Evolutionary conservation across 2,113 vertebrate species (phyloP), one percentile per base, ranked within the genome.

Genomic region (Nanorana parkeri): DNA sequence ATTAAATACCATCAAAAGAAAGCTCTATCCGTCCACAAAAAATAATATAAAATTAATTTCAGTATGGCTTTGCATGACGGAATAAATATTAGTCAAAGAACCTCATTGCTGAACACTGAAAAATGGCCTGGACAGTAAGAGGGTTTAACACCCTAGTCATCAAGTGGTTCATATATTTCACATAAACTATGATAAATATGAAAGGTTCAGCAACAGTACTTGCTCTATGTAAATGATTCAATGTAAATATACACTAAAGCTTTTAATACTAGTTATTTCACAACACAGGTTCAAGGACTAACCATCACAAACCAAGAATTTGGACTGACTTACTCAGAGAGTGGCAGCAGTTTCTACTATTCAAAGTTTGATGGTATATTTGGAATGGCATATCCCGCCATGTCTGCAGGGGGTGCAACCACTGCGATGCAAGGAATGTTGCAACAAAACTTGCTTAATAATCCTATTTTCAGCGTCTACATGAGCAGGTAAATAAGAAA

Each of bases 271-370:
- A 17, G 29, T 36, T 11, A 17, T 21, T 47, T n/a, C 21, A 17
- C 51, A 19, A 80, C 11, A 51, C 84, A 95, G 94, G 84, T 95
- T 78, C 91, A 91, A 74, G 91, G 87, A 74, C 91, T 95, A 19
- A 2, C 20, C 0, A 76, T 95, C 69, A 29, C 19, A 0, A 85
- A 93, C 16, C 95, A 96, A 88, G 90, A 92, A 77, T 92, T 96
- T 0, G 94, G 95, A 64, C 56, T 94, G 56, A 96, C 94, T 55
- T 3, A 75, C 66, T 4, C 28, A 0, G 91, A 93, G 66, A 90
- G 90, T 2, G 80, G 65, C 0, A 36, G 63, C 28, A 89, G 88
- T 0, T 94, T 93, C 83, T 91, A 90, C 71, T 92, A 89, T 0
- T 80, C 88, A 0, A 47, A 87, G 0, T 93, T 93, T 20, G 92